Base-by-base conservation (phyloP, 2,113 vertebrate species). In the Orycteropus afer region DNA sequence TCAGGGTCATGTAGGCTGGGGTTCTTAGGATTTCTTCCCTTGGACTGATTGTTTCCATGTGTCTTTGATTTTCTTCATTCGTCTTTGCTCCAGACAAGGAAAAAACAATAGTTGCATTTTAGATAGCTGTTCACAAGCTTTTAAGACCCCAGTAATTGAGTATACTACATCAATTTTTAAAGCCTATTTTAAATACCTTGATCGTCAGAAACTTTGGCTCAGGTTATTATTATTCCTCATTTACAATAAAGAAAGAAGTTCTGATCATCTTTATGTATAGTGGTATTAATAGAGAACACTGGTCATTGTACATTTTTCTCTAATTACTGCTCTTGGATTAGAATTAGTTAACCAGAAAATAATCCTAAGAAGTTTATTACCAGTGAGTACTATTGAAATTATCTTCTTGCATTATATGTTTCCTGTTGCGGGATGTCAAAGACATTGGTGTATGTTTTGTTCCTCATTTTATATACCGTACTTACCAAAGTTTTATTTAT, bases 141-240 rank as follows among this genome's bases (percentile, higher is more conserved):
- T n/a, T n/a, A n/a, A n/a, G n/a, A n/a, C n/a, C n/a, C n/a, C n/a
- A n/a, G n/a, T n/a, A n/a, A n/a, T n/a, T n/a, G n/a, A n/a, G n/a
- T n/a, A n/a, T n/a, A n/a, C n/a, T 90, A 17, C 61, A 61, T 82
- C 59, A 78, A 45, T 80, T 27, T 76, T 89, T 76, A 55, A 86
- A 76, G 34, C 79, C 89, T 57, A 90, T 78, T 71, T 91, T 86
- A 94, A 90, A 77, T 93, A 15, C 45, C 57, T 90, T 96, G 8
- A 74, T 78, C 40, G 61, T 81, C 14, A 61, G 49, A 95, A 95
- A 91, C 25, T 76, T 11, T 63, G 12, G 32, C 92, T 87, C 79
- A 22, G 71, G 8, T 89, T 78, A 63, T 73, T 89, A 55, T 71
- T 79, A 84, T 93, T 85, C 27, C 29, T 80, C 40, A 47, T 73